These are phyloP conservation scores for Craterocephalus amniculus DNA, from an alignment of 2,797 vertebrate genomes.

Conservation along the genomic window DNA sequence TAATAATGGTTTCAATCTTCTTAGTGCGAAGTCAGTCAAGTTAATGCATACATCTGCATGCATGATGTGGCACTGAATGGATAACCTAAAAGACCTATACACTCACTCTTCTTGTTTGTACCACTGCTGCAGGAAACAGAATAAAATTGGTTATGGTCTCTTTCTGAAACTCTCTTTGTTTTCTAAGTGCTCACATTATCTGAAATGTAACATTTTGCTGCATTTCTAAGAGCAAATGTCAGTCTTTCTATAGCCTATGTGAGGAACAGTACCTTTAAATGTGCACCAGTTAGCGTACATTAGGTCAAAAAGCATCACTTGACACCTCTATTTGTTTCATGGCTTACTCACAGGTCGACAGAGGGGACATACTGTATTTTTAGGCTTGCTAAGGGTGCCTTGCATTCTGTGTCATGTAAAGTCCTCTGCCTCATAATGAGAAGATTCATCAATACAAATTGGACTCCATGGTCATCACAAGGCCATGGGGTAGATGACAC, in stretches of 20 bases:
- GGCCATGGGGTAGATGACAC: constrained; percentile 28
- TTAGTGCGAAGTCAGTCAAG: constrained; percentile 58
- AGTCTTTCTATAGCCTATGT: neutral
- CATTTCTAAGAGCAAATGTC: neutral
- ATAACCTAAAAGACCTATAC: constrained; percentile 19
- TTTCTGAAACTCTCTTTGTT: neutral
- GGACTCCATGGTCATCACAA: constrained; percentile 45
- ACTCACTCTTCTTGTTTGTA: constrained; percentile 3
- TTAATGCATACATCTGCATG: constrained; percentile 50
- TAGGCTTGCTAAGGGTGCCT: constrained; percentile 42
- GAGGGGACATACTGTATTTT: constrained; percentile 40
- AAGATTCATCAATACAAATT: constrained; percentile 47
- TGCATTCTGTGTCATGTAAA: constrained; percentile 47
- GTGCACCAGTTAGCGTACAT: constrained; percentile 27
- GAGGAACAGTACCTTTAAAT: constrained; percentile 14
- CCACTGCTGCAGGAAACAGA: constrained; percentile 4
- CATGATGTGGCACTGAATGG: constrained; percentile 9
- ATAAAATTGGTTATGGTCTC: constrained; percentile 34
- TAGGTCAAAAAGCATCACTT: constrained; percentile 25
- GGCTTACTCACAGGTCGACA: constrained; percentile 23
- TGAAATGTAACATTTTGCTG: neutral
- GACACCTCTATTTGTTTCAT: constrained; percentile 41
- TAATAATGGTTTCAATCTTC: constrained; percentile 66
- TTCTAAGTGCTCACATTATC: constrained; percentile 1
- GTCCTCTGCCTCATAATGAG: constrained; percentile 35